Percentiles rank a stretch among this genome's conserved stretches.
Evolutionary conservation across 2,797 vertebrate genomes (phyloP).

Genomic region (Balearica regulorum): DNA sequence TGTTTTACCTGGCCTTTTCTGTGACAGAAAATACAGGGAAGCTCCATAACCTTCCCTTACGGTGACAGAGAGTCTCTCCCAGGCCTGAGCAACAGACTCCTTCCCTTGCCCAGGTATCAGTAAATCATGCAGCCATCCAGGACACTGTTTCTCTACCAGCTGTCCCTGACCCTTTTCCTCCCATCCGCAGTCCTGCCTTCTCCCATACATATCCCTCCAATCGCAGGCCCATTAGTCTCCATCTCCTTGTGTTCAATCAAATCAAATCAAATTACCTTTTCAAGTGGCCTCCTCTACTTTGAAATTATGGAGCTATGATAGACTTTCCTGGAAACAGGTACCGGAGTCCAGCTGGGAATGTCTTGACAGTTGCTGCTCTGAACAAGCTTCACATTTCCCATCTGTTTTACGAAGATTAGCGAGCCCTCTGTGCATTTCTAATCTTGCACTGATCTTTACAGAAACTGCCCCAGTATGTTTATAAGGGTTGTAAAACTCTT

Average conservation of each 20-base stretch:
- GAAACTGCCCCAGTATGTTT: background rate
- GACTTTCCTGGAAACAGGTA: background rate
- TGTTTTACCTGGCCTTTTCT: background rate
- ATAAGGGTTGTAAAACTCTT: background rate
- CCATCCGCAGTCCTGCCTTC: background rate
- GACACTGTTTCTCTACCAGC: background rate
- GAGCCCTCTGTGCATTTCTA: background rate
- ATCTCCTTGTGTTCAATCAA: background rate
- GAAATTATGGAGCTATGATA: background rate
- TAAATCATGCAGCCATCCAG: background rate
- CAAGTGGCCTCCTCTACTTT: background rate
- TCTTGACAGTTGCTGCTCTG: background rate
- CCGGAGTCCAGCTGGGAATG: fast-evolving
- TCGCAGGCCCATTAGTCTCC: background rate
- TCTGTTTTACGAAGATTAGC: background rate
- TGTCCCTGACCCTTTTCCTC: background rate
- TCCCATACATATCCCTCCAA: background rate
- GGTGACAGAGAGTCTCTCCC: background rate
- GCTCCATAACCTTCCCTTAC: background rate
- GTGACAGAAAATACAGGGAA: background rate
- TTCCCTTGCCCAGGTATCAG: background rate
- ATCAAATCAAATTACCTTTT: constrained; percentile 22
- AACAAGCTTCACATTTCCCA: background rate
- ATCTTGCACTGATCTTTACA: background rate
- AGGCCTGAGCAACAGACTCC: background rate